Base-by-base conservation (phyloP, 2,113 vertebrate species). In the Seriola dumerili region DNA sequence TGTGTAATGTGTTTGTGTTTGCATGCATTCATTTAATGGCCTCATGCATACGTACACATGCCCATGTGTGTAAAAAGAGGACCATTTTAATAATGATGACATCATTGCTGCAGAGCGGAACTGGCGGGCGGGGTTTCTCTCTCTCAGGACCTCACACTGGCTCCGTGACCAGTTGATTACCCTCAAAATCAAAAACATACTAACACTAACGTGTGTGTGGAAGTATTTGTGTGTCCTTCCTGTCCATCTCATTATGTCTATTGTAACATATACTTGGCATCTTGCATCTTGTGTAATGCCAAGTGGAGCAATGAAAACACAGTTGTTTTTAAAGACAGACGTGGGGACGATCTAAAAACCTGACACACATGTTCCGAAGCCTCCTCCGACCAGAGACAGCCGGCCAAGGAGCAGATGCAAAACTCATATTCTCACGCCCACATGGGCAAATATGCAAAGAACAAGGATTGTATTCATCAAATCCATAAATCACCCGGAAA, bases 111-210 rank as follows among this genome's bases (percentile, higher is more conserved):
- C 76, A 58, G 72, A 85, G 58, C 5, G 4, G 86, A 80, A 54
- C 29, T 32, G 64, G 29, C 52, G 52, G 88, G 89, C 3, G 76
- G 71, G 88, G 88, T 76, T 85, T 81, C 69, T 78, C 69, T 68
- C 87, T 83, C 83, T 21, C n/a, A 65, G 84, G 87, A 83, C 87
- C 69, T 89, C 66, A 80, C 69, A 71, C 48, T 78, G 85, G 76
- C 78, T 87, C 86, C 4, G 42, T 54, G 80, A 59, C 62, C 77
- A 66, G 40, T 73, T 78, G 72, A 79, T 65, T 78, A 65, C 78
- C 74, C 76, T 75, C 38, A 19, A 73, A 78, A 84, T 69, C n/a
- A 63, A 81, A 89, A 85, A 81, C 87, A 85, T 55, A 67, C 66
- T 59, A 29, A 42, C 69, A 16, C 57, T 25, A 63, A 46, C 5